Evolutionary conservation across 2,797 vertebrate genomes (phyloP).

Genomic region (Oreonectes daqikongensis): DNA sequence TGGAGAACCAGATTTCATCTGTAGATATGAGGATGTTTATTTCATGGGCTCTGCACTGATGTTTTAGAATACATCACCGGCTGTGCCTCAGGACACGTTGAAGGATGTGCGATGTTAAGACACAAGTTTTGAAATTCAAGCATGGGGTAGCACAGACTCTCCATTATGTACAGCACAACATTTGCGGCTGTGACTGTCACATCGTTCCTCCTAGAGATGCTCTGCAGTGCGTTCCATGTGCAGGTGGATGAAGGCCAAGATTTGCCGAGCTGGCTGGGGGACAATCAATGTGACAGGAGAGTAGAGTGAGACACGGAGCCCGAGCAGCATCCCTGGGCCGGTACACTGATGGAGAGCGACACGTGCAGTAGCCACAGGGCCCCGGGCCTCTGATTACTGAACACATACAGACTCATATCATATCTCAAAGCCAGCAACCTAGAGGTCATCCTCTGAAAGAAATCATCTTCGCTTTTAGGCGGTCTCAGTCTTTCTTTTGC

Average conservation of each 20-base stretch:
- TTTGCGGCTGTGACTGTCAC: slow-evolving; percentile 34
- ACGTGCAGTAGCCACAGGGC: slow-evolving; percentile 17
- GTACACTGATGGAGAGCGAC: slow-evolving; percentile 50
- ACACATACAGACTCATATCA: slow-evolving; percentile 42
- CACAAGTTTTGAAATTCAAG: slow-evolving; percentile 32
- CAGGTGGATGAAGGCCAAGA: slow-evolving; percentile 40
- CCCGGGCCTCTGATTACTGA: slow-evolving; percentile 46
- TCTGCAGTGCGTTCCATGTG: slow-evolving; percentile 20
- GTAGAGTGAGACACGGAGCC: slow-evolving; percentile 22
- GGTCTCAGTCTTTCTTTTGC: background rate
- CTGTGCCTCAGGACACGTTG: slow-evolving; percentile 13
- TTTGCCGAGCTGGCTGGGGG: slow-evolving; percentile 5
- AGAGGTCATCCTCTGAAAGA: slow-evolving; percentile 49
- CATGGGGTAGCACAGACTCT: background rate
- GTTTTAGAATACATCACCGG: slow-evolving; percentile 35
- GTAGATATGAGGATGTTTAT: slow-evolving; percentile 20
- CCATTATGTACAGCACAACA: slow-evolving; percentile 27
- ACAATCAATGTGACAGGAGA: slow-evolving; percentile 48
- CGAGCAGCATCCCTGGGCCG: slow-evolving; percentile 7
- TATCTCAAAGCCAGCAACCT: slow-evolving; percentile 42
- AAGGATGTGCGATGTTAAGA: slow-evolving; percentile 30
- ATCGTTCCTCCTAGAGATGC: slow-evolving; percentile 28
- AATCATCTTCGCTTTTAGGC: background rate
- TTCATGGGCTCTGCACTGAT: background rate
- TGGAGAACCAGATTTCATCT: slow-evolving; percentile 16